A percentile compares a stretch with the other conserved stretches of the same genome.
These are phyloP conservation scores for Caenorhabditis virilis DNA, from an alignment of 2,888 invertebrate genomes.

Conservation along the genomic window DNA sequence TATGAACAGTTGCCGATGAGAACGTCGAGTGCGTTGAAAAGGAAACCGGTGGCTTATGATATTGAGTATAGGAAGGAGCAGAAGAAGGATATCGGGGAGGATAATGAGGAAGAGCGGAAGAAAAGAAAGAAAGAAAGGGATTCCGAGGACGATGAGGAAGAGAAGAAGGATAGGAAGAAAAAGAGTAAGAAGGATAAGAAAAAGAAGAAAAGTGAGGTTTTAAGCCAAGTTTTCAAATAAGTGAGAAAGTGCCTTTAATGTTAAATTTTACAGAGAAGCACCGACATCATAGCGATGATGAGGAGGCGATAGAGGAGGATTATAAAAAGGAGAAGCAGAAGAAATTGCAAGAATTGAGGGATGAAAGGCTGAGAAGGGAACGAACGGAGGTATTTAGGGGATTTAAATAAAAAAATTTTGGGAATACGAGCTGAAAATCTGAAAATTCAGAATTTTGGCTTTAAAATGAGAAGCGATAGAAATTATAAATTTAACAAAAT, in stretches of 20 bases:
- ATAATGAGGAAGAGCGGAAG: slow-evolving; percentile 26
- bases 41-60: no score
- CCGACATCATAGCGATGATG: slow-evolving; percentile 19
- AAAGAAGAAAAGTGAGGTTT: slow-evolving; percentile 6
- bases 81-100: slow-evolving; percentile 23
- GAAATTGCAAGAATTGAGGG: slow-evolving; percentile 73
- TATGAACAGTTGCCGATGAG: slow-evolving; percentile 78
- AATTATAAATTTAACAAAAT: no score
- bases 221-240: no score
- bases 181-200: slow-evolving; percentile 1
- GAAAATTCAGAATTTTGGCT: no score
- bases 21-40: no score
- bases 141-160: slow-evolving; percentile 2
- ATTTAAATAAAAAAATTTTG: no score
- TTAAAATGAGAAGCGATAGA: no score
- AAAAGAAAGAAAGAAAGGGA: slow-evolving; percentile 7
- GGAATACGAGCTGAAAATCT: no score
- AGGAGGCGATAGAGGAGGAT: slow-evolving; percentile 33
- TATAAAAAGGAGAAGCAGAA: slow-evolving; percentile 62
- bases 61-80: slow-evolving; percentile 26
- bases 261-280: no score
- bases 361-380: slow-evolving; percentile 82
- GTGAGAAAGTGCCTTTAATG: no score
- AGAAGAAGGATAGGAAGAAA: slow-evolving; percentile 5
- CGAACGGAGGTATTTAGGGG: no score